Conservation (phyloP, 64 coral and sea anemone genomes). For the Stichodactyla helianthus region DNA sequence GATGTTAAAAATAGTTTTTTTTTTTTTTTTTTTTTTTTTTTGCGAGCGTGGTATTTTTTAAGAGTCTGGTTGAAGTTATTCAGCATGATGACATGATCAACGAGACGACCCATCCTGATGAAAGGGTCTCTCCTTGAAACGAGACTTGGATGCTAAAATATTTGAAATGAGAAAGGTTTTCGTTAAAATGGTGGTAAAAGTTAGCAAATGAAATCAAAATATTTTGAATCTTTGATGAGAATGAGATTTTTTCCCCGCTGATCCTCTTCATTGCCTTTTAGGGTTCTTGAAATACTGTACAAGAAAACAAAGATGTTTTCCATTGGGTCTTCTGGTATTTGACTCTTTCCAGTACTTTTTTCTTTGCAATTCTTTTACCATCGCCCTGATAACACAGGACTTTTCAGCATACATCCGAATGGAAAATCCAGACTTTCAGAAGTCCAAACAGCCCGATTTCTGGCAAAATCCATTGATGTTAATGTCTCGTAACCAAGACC, state of each 20-base stretch:
- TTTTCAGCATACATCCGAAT: background rate
- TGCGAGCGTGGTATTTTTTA: background rate
- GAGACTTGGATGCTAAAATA: background rate
- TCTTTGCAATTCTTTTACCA: background rate
- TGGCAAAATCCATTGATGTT: background rate
- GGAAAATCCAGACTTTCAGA: background rate
- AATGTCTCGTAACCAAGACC: background rate
- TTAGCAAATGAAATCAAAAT: background rate
- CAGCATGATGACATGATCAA: background rate
- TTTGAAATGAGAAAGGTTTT: background rate
- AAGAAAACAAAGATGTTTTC: constrained; percentile 11
- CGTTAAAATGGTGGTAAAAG: background rate
- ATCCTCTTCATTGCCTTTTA: background rate
- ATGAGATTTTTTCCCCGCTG: background rate
- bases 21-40: constrained; percentile 8
- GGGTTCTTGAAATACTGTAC: background rate
- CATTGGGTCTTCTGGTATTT: background rate
- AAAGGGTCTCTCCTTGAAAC: background rate
- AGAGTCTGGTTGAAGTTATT: background rate
- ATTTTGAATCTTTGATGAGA: background rate
- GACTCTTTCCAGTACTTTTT: background rate
- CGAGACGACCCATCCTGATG: background rate
- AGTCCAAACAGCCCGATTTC: background rate
- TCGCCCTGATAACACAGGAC: background rate
- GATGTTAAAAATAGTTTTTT: background rate